Conservation (phyloP, 2,888 invertebrate genomes). For the Dysmachus trigonus region DNA sequence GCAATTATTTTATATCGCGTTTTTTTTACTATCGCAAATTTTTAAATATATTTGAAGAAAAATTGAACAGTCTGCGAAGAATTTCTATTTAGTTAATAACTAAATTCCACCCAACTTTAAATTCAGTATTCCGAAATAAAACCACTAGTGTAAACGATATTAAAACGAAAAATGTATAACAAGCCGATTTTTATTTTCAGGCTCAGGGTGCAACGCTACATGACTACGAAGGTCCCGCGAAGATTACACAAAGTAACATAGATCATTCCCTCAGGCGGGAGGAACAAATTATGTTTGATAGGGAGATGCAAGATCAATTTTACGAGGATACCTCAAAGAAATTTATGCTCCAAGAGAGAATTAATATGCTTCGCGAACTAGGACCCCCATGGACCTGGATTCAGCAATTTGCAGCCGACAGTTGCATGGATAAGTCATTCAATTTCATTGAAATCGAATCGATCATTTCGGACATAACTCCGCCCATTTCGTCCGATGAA, state of each 20-base stretch:
- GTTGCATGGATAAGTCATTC: conserved; percentile 50
- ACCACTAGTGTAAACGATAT: neutral
- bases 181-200: neutral
- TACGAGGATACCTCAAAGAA: conserved; percentile 35
- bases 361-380: conserved; percentile 51
- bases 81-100: no score
- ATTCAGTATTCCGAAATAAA: no score
- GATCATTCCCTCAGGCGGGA: conserved; percentile 48
- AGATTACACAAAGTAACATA: conserved; percentile 46
- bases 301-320: conserved; percentile 39
- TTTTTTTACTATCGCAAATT: no score
- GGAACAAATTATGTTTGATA: conserved; percentile 24
- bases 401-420: conserved; percentile 52
- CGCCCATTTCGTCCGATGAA: conserved; percentile 46
- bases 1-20: no score
- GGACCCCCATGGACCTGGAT: conserved; percentile 56
- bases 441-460: conserved; percentile 54
- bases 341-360: conserved; percentile 46
- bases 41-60: no score
- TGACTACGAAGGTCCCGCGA: conserved; percentile 49
- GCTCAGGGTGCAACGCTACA: conserved; percentile 42
- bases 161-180: neutral
- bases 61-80: no score
- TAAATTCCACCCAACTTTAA: no score
- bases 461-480: conserved; percentile 49